Base-by-base conservation (phyloP, 1,140 invertebrate genomes). In the Luehdorfia chinensis region DNA sequence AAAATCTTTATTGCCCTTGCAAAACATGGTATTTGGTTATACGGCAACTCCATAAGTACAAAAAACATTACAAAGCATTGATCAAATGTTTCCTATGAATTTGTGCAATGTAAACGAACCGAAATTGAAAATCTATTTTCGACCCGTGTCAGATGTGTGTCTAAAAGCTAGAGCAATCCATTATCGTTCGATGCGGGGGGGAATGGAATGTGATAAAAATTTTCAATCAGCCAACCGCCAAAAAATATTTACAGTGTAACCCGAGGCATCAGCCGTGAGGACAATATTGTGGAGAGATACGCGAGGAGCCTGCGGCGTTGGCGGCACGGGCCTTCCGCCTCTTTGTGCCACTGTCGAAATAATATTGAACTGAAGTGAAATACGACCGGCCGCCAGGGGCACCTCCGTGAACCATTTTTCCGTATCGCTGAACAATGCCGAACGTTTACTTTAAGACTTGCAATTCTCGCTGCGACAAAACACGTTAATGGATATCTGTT, bases 191-290 rank as follows among this genome's bases (percentile, higher is more conserved):
- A 43, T 27, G 25, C 36, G 36, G 44, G 46, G 41, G 44, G 58
- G 63, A 72, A 58, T 63, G 62, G 69, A 75, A 85, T 76, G 72
- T 67, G 79, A 84, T 81, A 85, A 80, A 77, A 81, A 64, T 75
- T 83, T 85, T 84, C 77, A 85, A 85, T 84, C 81, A 85, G 69
- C 60, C 71, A 66, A 65, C 70, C 67, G 56, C 71, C 76, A 66
- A 81, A 85, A 81, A 81, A 81, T 85, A 80, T 81, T 83, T 83
- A 85, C 78, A 72, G 66, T 79, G 73, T 83, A 81, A 78, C 77
- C 76, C 61, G 69, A 81, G 75, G 75, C 77, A 63, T 46, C 57
- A 61, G 55, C 34, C 52, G 59, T 66, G 72, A 79, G 71, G 76
- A 85, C 78, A 85, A 85, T 85, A 85, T 85, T 81, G 78, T 66